Evolutionary conservation across 2,113 vertebrate genomes (phyloP).

Genomic region (Tetraodon nigroviridis): DNA sequence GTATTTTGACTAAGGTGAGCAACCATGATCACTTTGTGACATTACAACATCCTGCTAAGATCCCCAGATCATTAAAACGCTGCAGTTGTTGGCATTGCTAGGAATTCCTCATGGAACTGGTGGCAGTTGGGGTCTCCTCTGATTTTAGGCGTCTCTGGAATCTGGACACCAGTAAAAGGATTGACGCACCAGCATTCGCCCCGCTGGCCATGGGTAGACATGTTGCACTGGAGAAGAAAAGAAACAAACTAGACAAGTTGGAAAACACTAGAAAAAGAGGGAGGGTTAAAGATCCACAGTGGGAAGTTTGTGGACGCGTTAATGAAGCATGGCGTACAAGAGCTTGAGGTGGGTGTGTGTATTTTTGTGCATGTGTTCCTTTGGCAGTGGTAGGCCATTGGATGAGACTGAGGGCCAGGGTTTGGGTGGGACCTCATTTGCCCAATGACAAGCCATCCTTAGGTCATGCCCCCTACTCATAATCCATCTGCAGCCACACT

Average conservation of each 20-base stretch:
- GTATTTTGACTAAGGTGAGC: too few relatives aligned
- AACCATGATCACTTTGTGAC: not conserved
- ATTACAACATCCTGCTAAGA: not conserved
- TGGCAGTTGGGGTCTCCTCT: slow-evolving; percentile 92
- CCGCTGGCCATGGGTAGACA: slow-evolving; percentile 90
- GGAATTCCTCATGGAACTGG: slow-evolving; percentile 78
- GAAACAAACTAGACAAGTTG: slow-evolving; percentile 48
- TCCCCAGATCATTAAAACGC: not conserved
- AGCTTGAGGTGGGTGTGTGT: slow-evolving; percentile 28
- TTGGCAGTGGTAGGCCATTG: slow-evolving; percentile 35
- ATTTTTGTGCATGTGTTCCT: slow-evolving; percentile 9
- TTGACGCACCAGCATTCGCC: slow-evolving; percentile 98
- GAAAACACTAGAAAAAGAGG: slow-evolving; percentile 38
- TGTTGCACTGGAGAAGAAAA: slow-evolving; percentile 85
- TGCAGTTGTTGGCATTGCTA: slow-evolving; percentile 21
- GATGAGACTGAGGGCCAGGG: slow-evolving; percentile 44
- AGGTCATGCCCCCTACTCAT: slow-evolving; percentile 59
- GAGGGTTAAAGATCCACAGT: slow-evolving; percentile 48
- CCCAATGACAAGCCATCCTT: slow-evolving; percentile 61
- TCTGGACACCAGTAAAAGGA: slow-evolving; percentile 84
- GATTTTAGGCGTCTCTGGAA: slow-evolving; percentile 82
- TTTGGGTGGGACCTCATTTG: slow-evolving; percentile 51
- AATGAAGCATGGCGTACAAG: slow-evolving; percentile 56
- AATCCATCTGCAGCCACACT: slow-evolving; percentile 20
- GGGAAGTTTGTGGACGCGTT: slow-evolving; percentile 48